These are phyloP conservation scores for Simalia tracyae DNA, from an alignment of 2,797 vertebrate genomes.

Conservation along the genomic window DNA sequence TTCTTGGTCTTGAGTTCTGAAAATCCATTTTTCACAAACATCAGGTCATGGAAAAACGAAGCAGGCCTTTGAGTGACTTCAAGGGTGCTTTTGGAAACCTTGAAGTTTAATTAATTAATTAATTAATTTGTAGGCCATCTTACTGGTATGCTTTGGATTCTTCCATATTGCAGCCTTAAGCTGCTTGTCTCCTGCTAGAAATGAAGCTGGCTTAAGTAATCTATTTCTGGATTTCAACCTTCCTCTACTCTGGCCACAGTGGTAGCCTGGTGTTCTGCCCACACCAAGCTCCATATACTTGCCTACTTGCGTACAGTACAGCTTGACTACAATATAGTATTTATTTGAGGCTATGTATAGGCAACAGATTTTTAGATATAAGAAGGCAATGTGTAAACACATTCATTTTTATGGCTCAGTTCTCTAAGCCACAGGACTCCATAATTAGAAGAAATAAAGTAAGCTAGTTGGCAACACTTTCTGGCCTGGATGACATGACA, in stretches of 20 bases:
- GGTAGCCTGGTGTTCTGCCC: too few relatives aligned
- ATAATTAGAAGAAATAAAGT: not conserved
- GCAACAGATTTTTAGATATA: not conserved
- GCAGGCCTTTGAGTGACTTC: not conserved
- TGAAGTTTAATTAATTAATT: not conserved
- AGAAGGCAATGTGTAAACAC: not conserved
- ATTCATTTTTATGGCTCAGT: not conserved
- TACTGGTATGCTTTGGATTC: not conserved
- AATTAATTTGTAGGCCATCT: not conserved
- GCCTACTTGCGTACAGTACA: not conserved
- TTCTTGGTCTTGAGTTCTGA: not conserved
- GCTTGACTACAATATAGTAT: not conserved
- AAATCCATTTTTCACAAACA: not conserved
- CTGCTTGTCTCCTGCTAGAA: not conserved
- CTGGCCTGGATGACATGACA: too few relatives aligned
- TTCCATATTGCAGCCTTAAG: not conserved
- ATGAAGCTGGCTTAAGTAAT: not conserved
- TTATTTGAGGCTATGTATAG: not conserved
- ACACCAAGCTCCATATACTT: too few relatives aligned
- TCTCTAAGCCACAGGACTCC: not conserved
- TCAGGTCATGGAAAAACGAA: not conserved
- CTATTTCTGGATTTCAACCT: constrained; percentile 16
- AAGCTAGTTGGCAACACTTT: too few relatives aligned
- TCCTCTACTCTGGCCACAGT: constrained; percentile 52
- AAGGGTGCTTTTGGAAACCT: not conserved